Conservation (phyloP, 2,888 invertebrate species). For the Scelioninae gen. 1 region DNA sequence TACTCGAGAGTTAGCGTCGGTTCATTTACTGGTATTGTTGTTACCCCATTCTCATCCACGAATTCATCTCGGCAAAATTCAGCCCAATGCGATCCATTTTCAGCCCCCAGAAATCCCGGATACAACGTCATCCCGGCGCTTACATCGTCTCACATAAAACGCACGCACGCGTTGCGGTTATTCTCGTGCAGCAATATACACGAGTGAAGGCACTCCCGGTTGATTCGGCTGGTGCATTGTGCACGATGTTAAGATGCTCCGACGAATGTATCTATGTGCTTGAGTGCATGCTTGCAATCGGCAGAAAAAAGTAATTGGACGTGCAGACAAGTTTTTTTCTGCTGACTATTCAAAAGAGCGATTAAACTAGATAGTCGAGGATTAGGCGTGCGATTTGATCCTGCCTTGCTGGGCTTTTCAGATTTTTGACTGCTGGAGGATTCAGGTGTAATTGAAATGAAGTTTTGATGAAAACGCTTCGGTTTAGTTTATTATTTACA, state of each 20-base stretch:
- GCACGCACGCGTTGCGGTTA: conserved; percentile 53
- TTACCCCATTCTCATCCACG: conserved; percentile 72
- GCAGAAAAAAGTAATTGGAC: conserved; percentile 38
- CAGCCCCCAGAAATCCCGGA: conserved; percentile 63
- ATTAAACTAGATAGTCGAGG: conserved; percentile 21
- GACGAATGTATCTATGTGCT: too few species aligned
- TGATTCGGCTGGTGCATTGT: conserved; percentile 44
- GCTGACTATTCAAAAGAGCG: conserved; percentile 31
- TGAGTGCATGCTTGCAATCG: conserved; percentile 6
- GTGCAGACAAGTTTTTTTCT: conserved; percentile 30
- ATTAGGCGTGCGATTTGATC: conserved; percentile 33
- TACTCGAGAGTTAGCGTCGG: conserved; percentile 77
- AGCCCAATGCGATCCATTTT: conserved; percentile 68
- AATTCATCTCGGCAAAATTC: conserved; percentile 58
- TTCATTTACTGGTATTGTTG: conserved; percentile 83
- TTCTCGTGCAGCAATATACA: conserved; percentile 41
- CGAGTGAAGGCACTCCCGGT: conserved; percentile 35
- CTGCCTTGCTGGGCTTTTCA: too few species aligned
- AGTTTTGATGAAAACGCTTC: conserved; percentile 5
- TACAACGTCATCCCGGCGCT: conserved; percentile 56
- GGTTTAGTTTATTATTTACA: conserved; percentile 24
- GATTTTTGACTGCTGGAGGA: too few species aligned
- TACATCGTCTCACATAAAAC: conserved; percentile 48
- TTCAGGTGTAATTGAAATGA: conserved; percentile 31
- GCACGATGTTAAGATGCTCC: conserved; percentile 39